Percentiles rank a stretch among this genome's conserved stretches.
Evolutionary conservation across 2,888 invertebrate species (phyloP).

Genomic region (Carabus problematicus): DNA sequence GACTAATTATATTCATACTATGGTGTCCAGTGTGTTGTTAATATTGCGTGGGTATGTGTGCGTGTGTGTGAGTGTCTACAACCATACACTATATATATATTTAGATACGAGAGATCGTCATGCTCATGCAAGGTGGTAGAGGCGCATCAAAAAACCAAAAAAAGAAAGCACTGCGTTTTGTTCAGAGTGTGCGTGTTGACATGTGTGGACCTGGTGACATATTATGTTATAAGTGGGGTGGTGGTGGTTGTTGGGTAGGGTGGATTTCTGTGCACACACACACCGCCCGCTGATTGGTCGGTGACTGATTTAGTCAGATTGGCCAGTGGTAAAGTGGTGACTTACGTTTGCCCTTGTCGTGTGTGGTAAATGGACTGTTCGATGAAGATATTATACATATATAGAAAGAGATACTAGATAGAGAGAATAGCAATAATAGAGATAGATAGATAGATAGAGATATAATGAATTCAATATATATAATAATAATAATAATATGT

Average conservation of each 20-base stretch:
- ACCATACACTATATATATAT: slow-evolving; percentile 39
- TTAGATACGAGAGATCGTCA: slow-evolving; percentile 37
- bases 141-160: slow-evolving; percentile 40
- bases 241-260: slow-evolving; percentile 12
- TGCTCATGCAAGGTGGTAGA: slow-evolving; percentile 40
- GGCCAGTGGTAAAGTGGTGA: slow-evolving; percentile 37
- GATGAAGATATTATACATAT: slow-evolving; percentile 35
- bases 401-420: slow-evolving; percentile 23
- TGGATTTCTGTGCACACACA: slow-evolving; percentile 15
- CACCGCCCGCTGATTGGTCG: slow-evolving; percentile 10
- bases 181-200: slow-evolving; percentile 31
- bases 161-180: slow-evolving; percentile 33
- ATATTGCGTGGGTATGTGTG: no score
- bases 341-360: slow-evolving; percentile 41
- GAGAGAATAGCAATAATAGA: no score
- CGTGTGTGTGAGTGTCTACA: slow-evolving; percentile 29
- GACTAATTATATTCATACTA: no score
- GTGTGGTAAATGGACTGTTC: slow-evolving; percentile 42
- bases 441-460: no score
- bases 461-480: slow-evolving; percentile 16
- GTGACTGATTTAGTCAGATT: slow-evolving; percentile 16
- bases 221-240: slow-evolving; percentile 9
- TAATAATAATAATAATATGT: no score
- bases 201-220: slow-evolving; percentile 2
- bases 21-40: no score